Evolutionary conservation across 1,140 invertebrate genomes (phyloP).

Genomic region (Ganaspis sp.): DNA sequence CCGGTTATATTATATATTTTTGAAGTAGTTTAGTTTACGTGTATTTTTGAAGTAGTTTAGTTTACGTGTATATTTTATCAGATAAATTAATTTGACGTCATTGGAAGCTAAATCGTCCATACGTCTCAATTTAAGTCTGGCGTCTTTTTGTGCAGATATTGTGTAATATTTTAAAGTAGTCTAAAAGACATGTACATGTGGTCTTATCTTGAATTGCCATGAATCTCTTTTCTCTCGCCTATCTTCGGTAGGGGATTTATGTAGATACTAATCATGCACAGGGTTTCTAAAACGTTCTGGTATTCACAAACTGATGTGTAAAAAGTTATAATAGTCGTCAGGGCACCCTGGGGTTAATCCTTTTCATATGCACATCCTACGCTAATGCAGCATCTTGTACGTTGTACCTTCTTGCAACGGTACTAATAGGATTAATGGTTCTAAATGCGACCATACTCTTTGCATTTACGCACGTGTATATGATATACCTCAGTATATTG

Average conservation of each 20-base stretch:
- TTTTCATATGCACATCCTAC: conserved; percentile 13
- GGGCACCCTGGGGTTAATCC: conserved; percentile 11
- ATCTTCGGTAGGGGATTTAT: background rate
- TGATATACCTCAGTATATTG: conserved; percentile 1
- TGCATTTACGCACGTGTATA: conserved; percentile 9
- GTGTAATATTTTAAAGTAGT: no score
- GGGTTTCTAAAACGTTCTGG: conserved; percentile 9
- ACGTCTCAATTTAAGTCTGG: no score
- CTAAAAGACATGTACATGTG: no score
- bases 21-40: no score
- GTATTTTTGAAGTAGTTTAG: no score
- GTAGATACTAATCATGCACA: background rate
- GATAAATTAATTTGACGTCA: no score
- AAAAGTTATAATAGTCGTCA: conserved; percentile 3
- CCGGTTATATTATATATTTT: no score
- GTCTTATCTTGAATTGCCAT: no score
- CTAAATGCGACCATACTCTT: conserved; percentile 5
- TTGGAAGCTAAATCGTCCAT: no score
- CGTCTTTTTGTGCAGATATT: no score
- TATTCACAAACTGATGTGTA: conserved; percentile 2
- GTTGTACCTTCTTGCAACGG: background rate
- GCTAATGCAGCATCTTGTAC: conserved; percentile 6
- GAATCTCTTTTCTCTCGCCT: conserved; percentile 15
- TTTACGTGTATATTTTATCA: no score
- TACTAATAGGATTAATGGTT: conserved; percentile 14